Conservation (phyloP, 2,888 invertebrate species). For the Drosophila meridionalis region DNA sequence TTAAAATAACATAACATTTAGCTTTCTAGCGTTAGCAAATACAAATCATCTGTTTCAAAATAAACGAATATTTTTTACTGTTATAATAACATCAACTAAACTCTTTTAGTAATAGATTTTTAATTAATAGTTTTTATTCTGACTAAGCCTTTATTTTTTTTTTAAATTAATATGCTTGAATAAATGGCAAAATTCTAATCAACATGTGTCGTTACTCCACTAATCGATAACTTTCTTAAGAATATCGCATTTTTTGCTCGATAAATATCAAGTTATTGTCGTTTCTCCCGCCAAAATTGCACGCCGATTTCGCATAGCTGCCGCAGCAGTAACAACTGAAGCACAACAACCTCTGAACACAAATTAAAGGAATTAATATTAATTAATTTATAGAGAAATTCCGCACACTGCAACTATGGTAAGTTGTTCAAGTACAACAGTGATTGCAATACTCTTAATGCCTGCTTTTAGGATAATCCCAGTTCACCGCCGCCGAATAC, state of each 20-base stretch:
- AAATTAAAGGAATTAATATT: neutral
- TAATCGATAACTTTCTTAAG: neutral
- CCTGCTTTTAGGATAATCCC: conserved; percentile 70
- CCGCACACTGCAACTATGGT: conserved; percentile 31
- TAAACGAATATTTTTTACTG: neutral
- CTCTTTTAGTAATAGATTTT: neutral
- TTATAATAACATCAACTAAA: neutral
- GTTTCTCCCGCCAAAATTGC: conserved; percentile 48
- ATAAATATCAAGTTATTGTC: conserved; percentile 5
- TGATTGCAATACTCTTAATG: neutral
- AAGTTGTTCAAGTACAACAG: neutral
- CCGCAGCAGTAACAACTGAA: conserved; percentile 16
- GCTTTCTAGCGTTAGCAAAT: neutral
- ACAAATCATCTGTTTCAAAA: neutral
- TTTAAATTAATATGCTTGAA: neutral
- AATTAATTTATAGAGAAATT: neutral
- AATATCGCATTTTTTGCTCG: conserved; percentile 12
- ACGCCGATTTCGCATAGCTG: conserved; percentile 36
- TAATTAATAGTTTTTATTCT: neutral
- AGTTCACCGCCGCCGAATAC: conserved; percentile 84
- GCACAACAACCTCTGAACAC: conserved; percentile 5
- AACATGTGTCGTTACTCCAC: neutral
- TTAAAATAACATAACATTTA: conserved; percentile 2
- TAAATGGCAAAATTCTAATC: neutral
- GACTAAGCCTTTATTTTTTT: neutral